Conservation (phyloP, 2,888 invertebrate genomes). For the Hanleya hanleyi region DNA sequence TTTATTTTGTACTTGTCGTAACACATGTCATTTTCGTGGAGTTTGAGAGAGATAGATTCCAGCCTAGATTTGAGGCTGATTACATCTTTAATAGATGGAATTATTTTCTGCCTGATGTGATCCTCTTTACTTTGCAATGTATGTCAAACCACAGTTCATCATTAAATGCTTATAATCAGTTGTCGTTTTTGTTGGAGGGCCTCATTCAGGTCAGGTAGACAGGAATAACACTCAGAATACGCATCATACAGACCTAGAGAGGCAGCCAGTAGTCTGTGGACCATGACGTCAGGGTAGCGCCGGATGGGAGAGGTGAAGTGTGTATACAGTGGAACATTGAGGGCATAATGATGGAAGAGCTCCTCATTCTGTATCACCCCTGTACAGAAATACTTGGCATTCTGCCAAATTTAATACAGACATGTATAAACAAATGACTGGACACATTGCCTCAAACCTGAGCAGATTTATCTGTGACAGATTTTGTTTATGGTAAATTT, state of each 20-base stretch:
- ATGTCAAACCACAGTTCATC: not conserved
- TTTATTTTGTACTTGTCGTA: no score
- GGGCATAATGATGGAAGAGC: conserved; percentile 85
- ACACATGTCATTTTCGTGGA: no score
- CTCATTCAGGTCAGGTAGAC: not conserved
- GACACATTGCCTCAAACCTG: no score
- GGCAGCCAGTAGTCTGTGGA: conserved; percentile 85
- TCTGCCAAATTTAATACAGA: no score
- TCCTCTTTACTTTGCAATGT: no score
- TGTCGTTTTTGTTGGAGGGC: not conserved
- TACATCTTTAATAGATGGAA: no score
- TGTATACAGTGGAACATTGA: conserved; percentile 92
- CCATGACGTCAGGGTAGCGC: conserved; percentile 90
- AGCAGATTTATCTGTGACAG: no score
- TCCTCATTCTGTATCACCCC: conserved; percentile 66
- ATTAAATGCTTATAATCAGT: not conserved
- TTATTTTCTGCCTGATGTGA: no score
- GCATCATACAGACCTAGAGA: conserved; percentile 73
- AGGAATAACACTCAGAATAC: no score
- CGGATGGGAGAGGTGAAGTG: conserved; percentile 98
- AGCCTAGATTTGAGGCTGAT: no score
- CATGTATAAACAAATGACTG: not conserved
- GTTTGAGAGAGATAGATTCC: no score
- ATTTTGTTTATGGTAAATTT: no score
- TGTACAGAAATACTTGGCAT: conserved; percentile 75